Evolutionary conservation across 2,888 invertebrate genomes (phyloP).

Genomic region (Sarcophaga carnaria): DNA sequence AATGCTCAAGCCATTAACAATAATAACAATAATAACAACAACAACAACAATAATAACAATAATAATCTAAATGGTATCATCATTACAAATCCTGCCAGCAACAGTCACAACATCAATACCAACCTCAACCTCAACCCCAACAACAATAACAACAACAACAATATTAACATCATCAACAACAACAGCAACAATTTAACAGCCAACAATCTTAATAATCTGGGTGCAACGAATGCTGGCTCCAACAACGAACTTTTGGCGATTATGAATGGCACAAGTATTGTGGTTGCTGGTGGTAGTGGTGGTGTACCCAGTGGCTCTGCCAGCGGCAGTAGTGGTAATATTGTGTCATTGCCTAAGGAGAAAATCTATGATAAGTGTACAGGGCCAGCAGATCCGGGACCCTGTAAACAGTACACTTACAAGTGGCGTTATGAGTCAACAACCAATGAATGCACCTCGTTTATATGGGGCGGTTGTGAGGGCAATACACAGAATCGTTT

Average conservation of each 20-base stretch:
- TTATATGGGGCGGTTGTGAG: constrained; percentile 87
- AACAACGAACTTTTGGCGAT: constrained; percentile 52
- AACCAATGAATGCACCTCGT: constrained; percentile 84
- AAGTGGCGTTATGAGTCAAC: constrained; percentile 87
- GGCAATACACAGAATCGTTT: constrained; percentile 87
- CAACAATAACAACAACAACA: constrained; percentile 60
- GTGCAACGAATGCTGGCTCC: constrained; percentile 37
- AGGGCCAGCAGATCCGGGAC: constrained; percentile 83
- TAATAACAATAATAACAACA: constrained; percentile 48
- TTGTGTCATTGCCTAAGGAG: constrained; percentile 76
- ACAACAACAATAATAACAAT: constrained; percentile 38
- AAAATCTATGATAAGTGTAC: constrained; percentile 80
- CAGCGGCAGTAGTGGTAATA: constrained; percentile 62
- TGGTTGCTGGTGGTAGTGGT: constrained; percentile 52
- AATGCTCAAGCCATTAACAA: constrained; percentile 61
- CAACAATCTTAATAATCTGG: constrained; percentile 61
- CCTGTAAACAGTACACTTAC: constrained; percentile 85
- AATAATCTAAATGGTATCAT: constrained; percentile 62
- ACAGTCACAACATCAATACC: constrained; percentile 55
- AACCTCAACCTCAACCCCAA: constrained; percentile 56
- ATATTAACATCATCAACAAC: constrained; percentile 36
- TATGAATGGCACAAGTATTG: constrained; percentile 56
- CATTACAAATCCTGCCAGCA: constrained; percentile 42
- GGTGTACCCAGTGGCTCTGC: background rate
- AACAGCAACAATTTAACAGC: constrained; percentile 66